A percentile compares a stretch with the other conserved stretches of the same genome.
These are phyloP conservation scores for Stichodactyla mertensii DNA, from an alignment of 64 coral and sea anemone genomes.

Conservation along the genomic window DNA sequence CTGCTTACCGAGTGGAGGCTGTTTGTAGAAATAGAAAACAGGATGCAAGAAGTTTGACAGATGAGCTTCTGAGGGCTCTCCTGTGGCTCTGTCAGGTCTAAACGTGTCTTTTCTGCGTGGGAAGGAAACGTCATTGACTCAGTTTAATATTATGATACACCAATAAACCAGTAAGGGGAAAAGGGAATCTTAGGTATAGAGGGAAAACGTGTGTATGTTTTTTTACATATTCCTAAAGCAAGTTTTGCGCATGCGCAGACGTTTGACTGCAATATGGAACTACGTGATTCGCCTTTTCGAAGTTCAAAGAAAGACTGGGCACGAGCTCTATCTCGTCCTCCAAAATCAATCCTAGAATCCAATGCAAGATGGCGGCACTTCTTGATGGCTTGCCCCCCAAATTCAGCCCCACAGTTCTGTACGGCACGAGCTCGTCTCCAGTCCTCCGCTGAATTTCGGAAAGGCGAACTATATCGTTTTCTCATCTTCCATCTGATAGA, in stretches of 20 bases:
- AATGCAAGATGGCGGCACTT: no score
- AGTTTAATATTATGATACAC: no score
- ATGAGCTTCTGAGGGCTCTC: slow-evolving; percentile 69
- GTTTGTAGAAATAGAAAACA: slow-evolving; percentile 80
- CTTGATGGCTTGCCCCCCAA: no score
- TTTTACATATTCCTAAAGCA: no score
- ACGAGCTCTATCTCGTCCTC: no score
- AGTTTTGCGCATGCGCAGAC: neutral
- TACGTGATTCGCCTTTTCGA: neutral
- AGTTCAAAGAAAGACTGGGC: no score
- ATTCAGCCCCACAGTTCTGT: no score
- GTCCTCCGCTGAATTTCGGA: no score
- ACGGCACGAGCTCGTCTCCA: no score
- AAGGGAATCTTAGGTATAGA: neutral
- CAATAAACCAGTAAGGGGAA: no score
- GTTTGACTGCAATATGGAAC: neutral
- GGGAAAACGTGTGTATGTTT: neutral
- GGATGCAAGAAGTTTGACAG: slow-evolving; percentile 90
- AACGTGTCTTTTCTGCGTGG: slow-evolving; percentile 78
- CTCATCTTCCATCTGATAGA: neutral
- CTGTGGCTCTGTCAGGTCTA: slow-evolving; percentile 50
- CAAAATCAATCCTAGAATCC: neutral
- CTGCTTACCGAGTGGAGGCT: slow-evolving; percentile 46
- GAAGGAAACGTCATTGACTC: neutral
- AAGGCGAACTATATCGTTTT: neutral